A percentile compares a stretch with the other conserved stretches of the same genome.
These are phyloP conservation scores for Rhadinocentrus ornatus DNA, from an alignment of 2,797 vertebrate genomes.

Conservation along the genomic window DNA sequence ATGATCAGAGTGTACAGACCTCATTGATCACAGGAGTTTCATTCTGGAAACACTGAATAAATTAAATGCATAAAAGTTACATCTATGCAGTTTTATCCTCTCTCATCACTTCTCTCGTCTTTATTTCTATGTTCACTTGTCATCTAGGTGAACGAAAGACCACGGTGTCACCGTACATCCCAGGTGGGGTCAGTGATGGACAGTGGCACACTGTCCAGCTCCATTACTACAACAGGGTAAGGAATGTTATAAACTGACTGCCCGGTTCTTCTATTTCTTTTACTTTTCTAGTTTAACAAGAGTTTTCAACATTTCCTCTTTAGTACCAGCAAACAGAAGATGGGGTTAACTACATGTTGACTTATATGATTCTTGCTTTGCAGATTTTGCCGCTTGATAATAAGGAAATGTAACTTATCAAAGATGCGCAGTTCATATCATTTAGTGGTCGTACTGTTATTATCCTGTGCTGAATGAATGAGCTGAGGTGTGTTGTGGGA, in stretches of 20 bases:
- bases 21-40: too few relatives aligned
- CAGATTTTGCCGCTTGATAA: neutral
- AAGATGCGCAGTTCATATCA: neutral
- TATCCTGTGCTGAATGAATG: neutral
- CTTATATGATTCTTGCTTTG: too few relatives aligned
- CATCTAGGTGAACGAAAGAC: constrained; percentile 92
- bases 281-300: neutral
- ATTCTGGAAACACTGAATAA: too few relatives aligned
- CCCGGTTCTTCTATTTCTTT: neutral
- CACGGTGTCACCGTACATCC: constrained; percentile 88
- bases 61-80: too few relatives aligned
- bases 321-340: neutral
- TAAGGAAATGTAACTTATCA: neutral
- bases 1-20: too few relatives aligned
- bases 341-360: neutral
- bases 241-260: constrained; percentile 21
- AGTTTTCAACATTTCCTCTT: neutral
- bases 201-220: constrained; percentile 96
- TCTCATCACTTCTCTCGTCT: neutral
- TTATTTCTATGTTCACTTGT: neutral
- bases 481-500: constrained; percentile 4
- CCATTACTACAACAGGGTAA: constrained; percentile 99
- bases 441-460: neutral
- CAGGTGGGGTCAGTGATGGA: constrained; percentile 93
- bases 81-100: too few relatives aligned